A percentile compares a stretch with the other conserved stretches of the same genome.
Conservation (phyloP, 2,888 invertebrate genomes). For the Orthosia cruda region DNA sequence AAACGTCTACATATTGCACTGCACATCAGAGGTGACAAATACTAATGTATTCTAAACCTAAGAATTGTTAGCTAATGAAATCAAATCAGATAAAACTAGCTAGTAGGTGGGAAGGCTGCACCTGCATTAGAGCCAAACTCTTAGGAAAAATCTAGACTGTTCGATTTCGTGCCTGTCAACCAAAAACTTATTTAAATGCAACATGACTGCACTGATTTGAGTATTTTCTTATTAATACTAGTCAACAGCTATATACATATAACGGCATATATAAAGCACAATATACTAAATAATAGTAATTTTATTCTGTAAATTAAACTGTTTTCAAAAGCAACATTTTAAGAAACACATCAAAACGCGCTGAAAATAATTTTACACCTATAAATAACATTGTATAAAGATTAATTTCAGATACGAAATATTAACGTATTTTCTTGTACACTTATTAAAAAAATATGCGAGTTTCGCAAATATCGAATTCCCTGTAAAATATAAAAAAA, state of each 20-base stretch:
- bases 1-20: conserved; percentile 74
- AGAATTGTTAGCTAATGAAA: conserved; percentile 8
- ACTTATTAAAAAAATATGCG: conserved; percentile 1
- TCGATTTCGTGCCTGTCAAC: not conserved
- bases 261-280: not conserved
- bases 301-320: too few relatives aligned
- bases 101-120: not conserved
- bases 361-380: not conserved
- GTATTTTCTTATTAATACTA: not conserved
- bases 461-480: conserved; percentile 50
- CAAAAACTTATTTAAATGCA: conserved; percentile 20
- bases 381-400: not conserved
- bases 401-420: not conserved
- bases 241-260: too few relatives aligned
- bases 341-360: not conserved
- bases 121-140: conserved; percentile 1
- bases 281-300: too few relatives aligned
- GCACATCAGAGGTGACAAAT: conserved; percentile 60
- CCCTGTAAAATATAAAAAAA: conserved; percentile 66
- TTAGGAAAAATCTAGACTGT: conserved; percentile 3
- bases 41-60: conserved; percentile 26
- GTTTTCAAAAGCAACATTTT: conserved; percentile 12
- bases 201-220: not conserved
- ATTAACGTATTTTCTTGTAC: not conserved
- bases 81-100: conserved; percentile 6